Evolutionary conservation across 2,888 invertebrate genomes (phyloP).

Genomic region (Cancer borealis): DNA sequence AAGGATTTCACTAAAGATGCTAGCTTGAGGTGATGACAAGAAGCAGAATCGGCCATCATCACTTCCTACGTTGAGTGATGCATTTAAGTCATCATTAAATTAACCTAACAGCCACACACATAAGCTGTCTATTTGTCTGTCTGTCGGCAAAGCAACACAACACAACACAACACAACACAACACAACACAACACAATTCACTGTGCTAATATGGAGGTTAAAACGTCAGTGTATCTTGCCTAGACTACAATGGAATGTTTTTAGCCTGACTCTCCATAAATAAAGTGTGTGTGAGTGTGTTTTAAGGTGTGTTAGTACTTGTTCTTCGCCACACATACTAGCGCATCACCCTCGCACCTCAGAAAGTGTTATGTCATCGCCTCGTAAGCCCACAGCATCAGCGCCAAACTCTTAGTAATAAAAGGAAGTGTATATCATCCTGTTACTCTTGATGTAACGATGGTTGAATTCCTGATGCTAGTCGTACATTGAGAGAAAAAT

Average conservation of each 20-base stretch:
- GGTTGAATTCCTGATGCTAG: background rate
- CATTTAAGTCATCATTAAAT: background rate
- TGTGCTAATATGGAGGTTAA: background rate
- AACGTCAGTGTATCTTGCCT: background rate
- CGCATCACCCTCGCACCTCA: background rate
- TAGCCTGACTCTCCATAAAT: background rate
- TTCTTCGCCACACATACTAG: background rate
- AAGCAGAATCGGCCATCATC: background rate
- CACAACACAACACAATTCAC: background rate
- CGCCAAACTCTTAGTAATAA: background rate
- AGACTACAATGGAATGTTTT: conserved; percentile 22
- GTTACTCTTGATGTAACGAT: background rate
- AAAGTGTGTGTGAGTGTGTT: background rate
- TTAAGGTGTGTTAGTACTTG: background rate
- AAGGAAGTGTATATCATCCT: background rate
- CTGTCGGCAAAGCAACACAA: background rate
- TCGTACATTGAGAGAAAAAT: background rate
- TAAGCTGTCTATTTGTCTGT: too few relatives aligned
- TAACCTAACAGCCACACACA: background rate
- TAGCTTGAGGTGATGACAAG: background rate
- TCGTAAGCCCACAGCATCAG: background rate
- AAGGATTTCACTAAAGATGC: background rate
- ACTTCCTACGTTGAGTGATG: background rate
- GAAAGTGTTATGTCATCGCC: background rate
- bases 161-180: background rate